A percentile compares a stretch with the other conserved stretches of the same genome.
phyloP scores from a whole-genome alignment of 2,888 invertebrate species.

The Crepidodera aurea region DNA sequence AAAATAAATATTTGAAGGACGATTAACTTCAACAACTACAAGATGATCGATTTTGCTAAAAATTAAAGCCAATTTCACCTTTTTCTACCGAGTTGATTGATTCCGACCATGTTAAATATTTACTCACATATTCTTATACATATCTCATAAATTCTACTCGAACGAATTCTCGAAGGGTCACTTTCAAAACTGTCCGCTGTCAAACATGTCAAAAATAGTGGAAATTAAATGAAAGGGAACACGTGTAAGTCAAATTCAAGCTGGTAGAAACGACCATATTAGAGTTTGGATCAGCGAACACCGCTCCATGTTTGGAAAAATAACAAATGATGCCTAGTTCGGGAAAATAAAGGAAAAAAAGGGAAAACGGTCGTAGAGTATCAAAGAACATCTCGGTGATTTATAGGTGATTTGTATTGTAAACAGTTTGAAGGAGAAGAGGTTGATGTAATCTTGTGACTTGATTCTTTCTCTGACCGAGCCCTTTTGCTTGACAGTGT shows the following conservation, averaged over 20 bases:
- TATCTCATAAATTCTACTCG: no score
- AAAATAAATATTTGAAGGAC: no score
- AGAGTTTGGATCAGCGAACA: constrained; percentile 17
- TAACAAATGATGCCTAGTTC: constrained; percentile 12
- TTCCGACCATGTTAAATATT: no score
- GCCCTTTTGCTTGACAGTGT: neutral
- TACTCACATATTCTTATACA: no score
- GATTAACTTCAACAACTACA: no score
- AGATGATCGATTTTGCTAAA: no score
- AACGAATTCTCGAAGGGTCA: neutral
- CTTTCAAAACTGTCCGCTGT: neutral
- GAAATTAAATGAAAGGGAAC: constrained; percentile 8
- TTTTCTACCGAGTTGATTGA: no score
- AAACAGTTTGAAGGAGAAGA: neutral
- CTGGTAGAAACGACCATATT: constrained; percentile 18
- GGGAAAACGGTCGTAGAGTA: neutral
- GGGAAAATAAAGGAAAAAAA: constrained; percentile 2
- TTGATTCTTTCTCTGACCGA: neutral
- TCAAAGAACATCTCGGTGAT: constrained; percentile 9
- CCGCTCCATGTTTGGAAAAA: constrained; percentile 10
- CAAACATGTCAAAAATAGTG: neutral
- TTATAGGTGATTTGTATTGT: constrained; percentile 11
- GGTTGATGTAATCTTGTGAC: neutral
- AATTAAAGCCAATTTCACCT: no score
- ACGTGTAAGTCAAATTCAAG: constrained; percentile 3